Base-by-base conservation (phyloP, 2,797 vertebrate genomes). In the Rhabdomys pumilio region DNA sequence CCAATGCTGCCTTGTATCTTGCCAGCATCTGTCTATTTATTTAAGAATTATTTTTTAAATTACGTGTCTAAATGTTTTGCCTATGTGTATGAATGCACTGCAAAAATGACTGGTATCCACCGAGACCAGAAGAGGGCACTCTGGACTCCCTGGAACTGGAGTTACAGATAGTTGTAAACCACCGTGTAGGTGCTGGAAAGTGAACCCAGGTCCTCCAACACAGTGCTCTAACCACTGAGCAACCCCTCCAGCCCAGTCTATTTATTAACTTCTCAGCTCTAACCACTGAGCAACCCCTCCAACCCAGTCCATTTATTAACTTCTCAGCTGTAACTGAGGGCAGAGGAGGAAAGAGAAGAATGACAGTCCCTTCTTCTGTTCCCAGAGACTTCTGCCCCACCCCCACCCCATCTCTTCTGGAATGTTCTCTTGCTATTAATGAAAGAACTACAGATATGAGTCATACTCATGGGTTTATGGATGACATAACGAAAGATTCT, bases 381-480 rank as follows among this genome's bases (percentile, higher is more conserved):
- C 63, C 57, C 95, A 83, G 85, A 91, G 24, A 55, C n/a, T 15
- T 88, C 15, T 96, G 89, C 50, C 53, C 5, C 15, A 13, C 24
- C 2, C 63, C 63, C 26, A 19, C 65, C 38, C 26, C 38, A 31
- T 61, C 26, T 44, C 31, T 90, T 97, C 87, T 94, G 89, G 95
- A 97, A 96, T 96, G 93, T 95, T 89, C 95, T 83, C 75, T 94
- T 34, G 67, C 86, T 83, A 93, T 91, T 96, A 94, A 97, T 93
- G 95, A 95, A 90, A 96, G 85, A 89, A 93, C 63, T 89, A 73
- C 76, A 88, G n/a, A 93, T 67, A 94, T 96, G 95, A 98, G 80
- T 97, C 96, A 98, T 59, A 72, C 57, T 55, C 91, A 77, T 22
- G 89, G 41, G 93, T 26, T 89, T 65, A 80, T 0, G 26, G 82